Evolutionary conservation across 2,888 invertebrate species (phyloP).

Genomic region (Tineola bisselliella): DNA sequence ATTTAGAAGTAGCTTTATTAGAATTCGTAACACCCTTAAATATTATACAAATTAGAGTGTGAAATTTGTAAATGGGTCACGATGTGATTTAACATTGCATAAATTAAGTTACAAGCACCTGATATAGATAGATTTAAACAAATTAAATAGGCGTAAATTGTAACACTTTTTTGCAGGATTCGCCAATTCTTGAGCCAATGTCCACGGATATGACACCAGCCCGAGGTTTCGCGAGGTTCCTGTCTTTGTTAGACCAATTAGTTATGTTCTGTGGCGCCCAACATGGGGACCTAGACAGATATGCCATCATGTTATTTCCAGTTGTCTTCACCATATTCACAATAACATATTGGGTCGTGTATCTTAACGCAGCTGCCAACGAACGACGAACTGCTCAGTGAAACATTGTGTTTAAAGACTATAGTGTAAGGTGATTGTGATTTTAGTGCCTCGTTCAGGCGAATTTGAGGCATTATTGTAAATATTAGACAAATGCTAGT

Average conservation of each 20-base stretch:
- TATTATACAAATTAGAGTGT: not conserved
- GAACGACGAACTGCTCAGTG: constrained; percentile 21
- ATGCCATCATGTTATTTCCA: constrained; percentile 70
- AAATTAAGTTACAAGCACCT: constrained; percentile 23
- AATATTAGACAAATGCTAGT: constrained; percentile 55
- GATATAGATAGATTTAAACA: constrained; percentile 11
- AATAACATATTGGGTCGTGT: constrained; percentile 70
- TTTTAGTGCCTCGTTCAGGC: constrained; percentile 7
- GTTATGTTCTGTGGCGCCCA: constrained; percentile 72
- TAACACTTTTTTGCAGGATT: constrained; percentile 34
- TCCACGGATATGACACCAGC: constrained; percentile 35
- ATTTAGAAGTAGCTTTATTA: not conserved
- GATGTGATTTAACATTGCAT: not conserved
- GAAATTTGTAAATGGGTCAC: not conserved
- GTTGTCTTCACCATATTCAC: constrained; percentile 67
- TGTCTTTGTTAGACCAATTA: constrained; percentile 56
- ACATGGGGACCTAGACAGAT: constrained; percentile 68
- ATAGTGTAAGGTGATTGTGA: constrained; percentile 21
- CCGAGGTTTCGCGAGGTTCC: constrained; percentile 38
- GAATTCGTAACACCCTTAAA: not conserved
- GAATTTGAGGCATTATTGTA: constrained; percentile 25
- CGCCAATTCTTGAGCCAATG: constrained; percentile 54
- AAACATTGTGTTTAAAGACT: constrained; percentile 15
- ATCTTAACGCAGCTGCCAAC: constrained; percentile 63
- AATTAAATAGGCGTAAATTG: not conserved